Base-by-base conservation (phyloP, 1,140 invertebrate species). In the Leguminivora glycinivorella region DNA sequence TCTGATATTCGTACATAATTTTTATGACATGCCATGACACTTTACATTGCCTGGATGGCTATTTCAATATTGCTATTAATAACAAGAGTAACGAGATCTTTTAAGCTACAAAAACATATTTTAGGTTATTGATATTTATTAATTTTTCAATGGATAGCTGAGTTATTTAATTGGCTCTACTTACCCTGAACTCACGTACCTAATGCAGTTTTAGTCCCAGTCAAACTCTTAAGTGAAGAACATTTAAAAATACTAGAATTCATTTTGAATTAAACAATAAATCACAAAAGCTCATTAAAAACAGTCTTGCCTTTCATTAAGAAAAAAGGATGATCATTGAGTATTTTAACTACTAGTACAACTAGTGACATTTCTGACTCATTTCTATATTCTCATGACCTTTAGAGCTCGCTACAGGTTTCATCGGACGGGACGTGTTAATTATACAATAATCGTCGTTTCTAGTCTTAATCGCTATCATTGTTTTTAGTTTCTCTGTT, bases 401-500 rank as follows among this genome's bases (percentile, higher is more conserved):
- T 22, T 22, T 22, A 17, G 47, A 19, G 5, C 47, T 52, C 17
- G 7, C 7, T 17, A 22, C 47, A 52, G 47, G 19, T 52, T 52
- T 10, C n/a, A 19, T 0, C 22, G 17, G 12, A 19, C 10, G 25
- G 17, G 12, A 19, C 10, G 25, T 63, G 58, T 63, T 63, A 63
- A 63, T 63, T 63, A 31, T 17, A 17, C n/a, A 63, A n/a, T 29
- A 63, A 29, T 17, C 58, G 56, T 14, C 56, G 25, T 29, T 31
- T 63, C 58, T 63, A 63, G 58, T 29, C 34, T 63, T 63, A 31
- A 63, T 31, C 58, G 31, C n/a, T 63, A 63, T 63, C 58, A 63
- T 63, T 63, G 58, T 63, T 63, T 63, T 63, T 63, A 67, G 34
- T 67, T 67, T 69, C 68, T 71, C 67, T 76, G 75, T 82, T 80